Conservation (phyloP, 2,797 vertebrate genomes). For the Menidia menidia region DNA sequence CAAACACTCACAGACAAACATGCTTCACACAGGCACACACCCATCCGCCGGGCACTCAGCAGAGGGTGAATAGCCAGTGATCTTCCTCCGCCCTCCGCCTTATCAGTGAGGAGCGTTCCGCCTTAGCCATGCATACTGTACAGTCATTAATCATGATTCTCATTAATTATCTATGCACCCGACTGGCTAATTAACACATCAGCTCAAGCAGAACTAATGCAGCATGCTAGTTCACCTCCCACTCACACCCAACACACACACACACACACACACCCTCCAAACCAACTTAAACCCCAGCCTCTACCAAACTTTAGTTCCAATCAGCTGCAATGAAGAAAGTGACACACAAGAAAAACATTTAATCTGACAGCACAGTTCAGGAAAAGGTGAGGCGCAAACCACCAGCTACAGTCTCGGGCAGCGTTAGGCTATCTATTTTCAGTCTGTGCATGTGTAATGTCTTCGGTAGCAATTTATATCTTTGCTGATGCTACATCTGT, state of each 20-base stretch:
- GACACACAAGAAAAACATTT: constrained; percentile 19
- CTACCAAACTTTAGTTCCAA: constrained; percentile 38
- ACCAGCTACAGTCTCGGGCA: constrained; percentile 19
- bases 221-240: constrained; percentile 74
- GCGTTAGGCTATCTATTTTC: background rate
- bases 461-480: constrained; percentile 26
- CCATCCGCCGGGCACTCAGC: constrained; percentile 39
- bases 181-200: constrained; percentile 85
- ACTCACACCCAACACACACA: constrained; percentile 57
- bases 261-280: constrained; percentile 18
- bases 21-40: constrained; percentile 6
- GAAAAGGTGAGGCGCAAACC: background rate
- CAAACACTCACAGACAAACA: constrained; percentile 42
- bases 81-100: constrained; percentile 63
- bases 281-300: constrained; percentile 25
- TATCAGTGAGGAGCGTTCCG: constrained; percentile 65
- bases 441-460: constrained; percentile 15
- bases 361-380: constrained; percentile 24
- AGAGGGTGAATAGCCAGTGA: constrained; percentile 64
- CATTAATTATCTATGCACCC: constrained; percentile 82
- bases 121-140: constrained; percentile 73
- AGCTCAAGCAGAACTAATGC: constrained; percentile 82
- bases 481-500: constrained; percentile 10
- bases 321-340: constrained; percentile 16
- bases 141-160: constrained; percentile 84